phyloP scores from a whole-genome alignment of 2,888 invertebrate species.

The Invenusta paracnida region DNA sequence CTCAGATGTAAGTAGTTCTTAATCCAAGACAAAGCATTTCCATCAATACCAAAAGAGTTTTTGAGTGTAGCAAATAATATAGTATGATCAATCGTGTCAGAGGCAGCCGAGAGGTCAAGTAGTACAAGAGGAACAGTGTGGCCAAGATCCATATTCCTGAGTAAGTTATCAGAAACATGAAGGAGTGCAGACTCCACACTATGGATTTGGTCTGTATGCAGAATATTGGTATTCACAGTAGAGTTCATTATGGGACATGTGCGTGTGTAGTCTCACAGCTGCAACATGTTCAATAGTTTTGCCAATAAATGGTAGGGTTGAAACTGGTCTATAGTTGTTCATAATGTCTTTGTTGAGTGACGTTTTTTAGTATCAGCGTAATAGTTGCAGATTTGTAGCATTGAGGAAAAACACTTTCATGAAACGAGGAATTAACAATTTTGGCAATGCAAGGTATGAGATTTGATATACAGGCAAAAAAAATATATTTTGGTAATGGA shows the following conservation, averaged over 20 bases:
- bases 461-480: background rate
- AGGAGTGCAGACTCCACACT: background rate
- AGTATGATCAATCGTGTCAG: background rate
- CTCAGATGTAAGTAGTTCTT: no score
- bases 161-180: background rate
- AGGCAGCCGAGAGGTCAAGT: background rate
- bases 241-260: background rate
- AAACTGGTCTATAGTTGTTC: background rate
- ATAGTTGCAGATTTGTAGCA: background rate
- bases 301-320: background rate
- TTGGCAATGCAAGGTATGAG: background rate
- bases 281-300: background rate
- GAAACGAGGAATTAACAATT: background rate
- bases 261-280: background rate
- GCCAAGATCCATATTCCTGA: background rate
- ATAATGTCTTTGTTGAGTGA: background rate
- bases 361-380: background rate
- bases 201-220: background rate
- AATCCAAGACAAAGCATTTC: no score
- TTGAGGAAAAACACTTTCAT: background rate
- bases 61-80: background rate
- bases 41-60: no score
- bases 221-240: background rate
- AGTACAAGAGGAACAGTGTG: background rate
- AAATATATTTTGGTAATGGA: background rate